phyloP scores from a whole-genome alignment of 30 jellyfish, hydroid and myxozoan species.

The Haliclystus octoradiatus region DNA sequence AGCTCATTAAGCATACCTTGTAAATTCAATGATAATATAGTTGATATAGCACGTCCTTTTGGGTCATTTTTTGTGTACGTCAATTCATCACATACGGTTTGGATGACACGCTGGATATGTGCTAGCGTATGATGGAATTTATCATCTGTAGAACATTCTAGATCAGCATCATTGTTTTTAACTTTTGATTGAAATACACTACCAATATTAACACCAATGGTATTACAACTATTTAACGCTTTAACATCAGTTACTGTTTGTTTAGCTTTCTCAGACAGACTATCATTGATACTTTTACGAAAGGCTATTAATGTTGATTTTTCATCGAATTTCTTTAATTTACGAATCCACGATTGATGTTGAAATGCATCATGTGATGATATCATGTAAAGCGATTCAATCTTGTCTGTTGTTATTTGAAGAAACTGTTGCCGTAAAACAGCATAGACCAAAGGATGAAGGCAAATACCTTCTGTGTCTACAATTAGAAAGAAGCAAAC shows the following conservation, averaged over 20 bases:
- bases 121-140: slow-evolving; percentile 32
- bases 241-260: slow-evolving; percentile 5
- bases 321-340: slow-evolving; percentile 54
- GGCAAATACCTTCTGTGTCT: slow-evolving; percentile 55
- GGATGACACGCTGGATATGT: slow-evolving; percentile 60
- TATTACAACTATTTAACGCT: slow-evolving; percentile 21
- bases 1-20: slow-evolving; percentile 36
- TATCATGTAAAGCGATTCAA: slow-evolving; percentile 37
- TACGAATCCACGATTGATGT: slow-evolving; percentile 67
- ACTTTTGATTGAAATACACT: slow-evolving; percentile 11
- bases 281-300: slow-evolving; percentile 34
- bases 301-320: slow-evolving; percentile 25
- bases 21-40: slow-evolving; percentile 33
- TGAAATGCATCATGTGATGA: slow-evolving; percentile 25
- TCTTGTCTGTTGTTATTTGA: slow-evolving; percentile 26
- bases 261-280: slow-evolving; percentile 7
- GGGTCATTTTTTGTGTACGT: slow-evolving; percentile 45
- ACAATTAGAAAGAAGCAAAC: not conserved
- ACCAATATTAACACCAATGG: slow-evolving; percentile 47
- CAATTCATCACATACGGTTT: slow-evolving; percentile 44
- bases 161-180: not conserved
- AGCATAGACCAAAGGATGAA: slow-evolving; percentile 95
- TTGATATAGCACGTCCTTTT: slow-evolving; percentile 43
- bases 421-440: slow-evolving; percentile 81
- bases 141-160: not conserved